Evolutionary conservation across 2,797 vertebrate species (phyloP).

Genomic region (Myoxocephalus aenaeus): DNA sequence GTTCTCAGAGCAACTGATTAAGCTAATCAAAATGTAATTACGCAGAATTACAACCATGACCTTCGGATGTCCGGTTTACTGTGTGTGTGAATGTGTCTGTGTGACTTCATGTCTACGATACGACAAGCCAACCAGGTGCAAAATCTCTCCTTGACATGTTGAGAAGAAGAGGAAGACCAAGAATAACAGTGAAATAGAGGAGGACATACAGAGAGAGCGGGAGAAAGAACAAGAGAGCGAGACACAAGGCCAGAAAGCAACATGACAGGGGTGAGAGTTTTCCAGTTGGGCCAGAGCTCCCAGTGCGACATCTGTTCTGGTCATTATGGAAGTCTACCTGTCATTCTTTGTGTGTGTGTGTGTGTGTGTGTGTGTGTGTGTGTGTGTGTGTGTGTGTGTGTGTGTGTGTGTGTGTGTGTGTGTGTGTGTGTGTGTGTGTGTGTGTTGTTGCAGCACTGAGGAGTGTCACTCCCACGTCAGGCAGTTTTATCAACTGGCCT

Average conservation of each 20-base stretch:
- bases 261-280: constrained; percentile 56
- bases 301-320: constrained; percentile 54
- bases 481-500: constrained; percentile 55
- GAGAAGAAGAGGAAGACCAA: constrained; percentile 20
- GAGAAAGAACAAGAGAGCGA: constrained; percentile 21
- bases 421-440: constrained; percentile 3
- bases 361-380: constrained; percentile 22
- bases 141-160: constrained; percentile 18
- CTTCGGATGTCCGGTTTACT: constrained; percentile 45
- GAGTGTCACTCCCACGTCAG: constrained; percentile 52
- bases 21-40: constrained; percentile 60
- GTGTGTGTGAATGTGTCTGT: not conserved
- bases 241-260: constrained; percentile 40
- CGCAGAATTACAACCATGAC: constrained; percentile 36
- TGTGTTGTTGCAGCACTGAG: constrained; percentile 27
- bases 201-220: constrained; percentile 12
- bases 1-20: constrained; percentile 38
- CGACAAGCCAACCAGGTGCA: constrained; percentile 51
- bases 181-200: constrained; percentile 34
- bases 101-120: constrained; percentile 6
- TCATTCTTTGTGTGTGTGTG: constrained; percentile 20
- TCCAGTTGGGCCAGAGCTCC: constrained; percentile 48
- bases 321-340: constrained; percentile 57
- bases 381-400: constrained; percentile 16
- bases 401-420: not conserved